These are phyloP conservation scores for Sylvilagus floridanus DNA, from an alignment of 2,797 vertebrate species.

Conservation along the genomic window DNA sequence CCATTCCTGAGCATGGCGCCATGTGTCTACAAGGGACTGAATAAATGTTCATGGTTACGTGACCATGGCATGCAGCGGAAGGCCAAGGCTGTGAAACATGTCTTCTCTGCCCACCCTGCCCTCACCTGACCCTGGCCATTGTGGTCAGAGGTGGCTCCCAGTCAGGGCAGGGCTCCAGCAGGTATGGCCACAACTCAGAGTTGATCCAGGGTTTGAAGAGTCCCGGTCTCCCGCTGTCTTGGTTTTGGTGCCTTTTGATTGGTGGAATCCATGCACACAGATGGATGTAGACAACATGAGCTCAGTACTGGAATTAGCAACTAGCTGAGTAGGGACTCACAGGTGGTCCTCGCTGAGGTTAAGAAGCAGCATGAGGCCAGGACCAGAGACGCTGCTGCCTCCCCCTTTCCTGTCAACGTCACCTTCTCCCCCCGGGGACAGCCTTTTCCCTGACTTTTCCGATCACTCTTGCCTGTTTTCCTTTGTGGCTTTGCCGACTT, in stretches of 20 bases:
- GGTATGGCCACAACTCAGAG: not conserved
- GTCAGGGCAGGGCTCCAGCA: not conserved
- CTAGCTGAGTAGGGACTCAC: not conserved
- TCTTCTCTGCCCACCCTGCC: too few species aligned
- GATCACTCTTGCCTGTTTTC: not conserved
- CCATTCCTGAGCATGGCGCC: too few species aligned
- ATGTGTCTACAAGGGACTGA: too few species aligned
- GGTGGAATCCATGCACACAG: not conserved
- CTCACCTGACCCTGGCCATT: too few species aligned
- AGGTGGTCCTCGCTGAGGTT: not conserved
- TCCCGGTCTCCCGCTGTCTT: not conserved
- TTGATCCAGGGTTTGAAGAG: not conserved
- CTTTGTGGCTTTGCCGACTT: not conserved
- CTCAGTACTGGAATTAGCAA: not conserved
- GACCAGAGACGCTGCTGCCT: rapidly evolving
- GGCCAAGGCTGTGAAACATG: too few species aligned
- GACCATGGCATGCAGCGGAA: too few species aligned
- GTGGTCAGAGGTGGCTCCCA: too few species aligned
- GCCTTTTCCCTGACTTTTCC: not conserved
- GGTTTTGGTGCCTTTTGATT: not conserved
- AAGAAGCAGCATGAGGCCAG: not conserved
- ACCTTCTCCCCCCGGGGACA: too few species aligned
- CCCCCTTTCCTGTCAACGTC: not conserved
- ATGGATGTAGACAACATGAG: not conserved
- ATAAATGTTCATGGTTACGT: too few species aligned